phyloP scores from a whole-genome alignment of 2,797 vertebrate species.

The Spheniscus humboldti region DNA sequence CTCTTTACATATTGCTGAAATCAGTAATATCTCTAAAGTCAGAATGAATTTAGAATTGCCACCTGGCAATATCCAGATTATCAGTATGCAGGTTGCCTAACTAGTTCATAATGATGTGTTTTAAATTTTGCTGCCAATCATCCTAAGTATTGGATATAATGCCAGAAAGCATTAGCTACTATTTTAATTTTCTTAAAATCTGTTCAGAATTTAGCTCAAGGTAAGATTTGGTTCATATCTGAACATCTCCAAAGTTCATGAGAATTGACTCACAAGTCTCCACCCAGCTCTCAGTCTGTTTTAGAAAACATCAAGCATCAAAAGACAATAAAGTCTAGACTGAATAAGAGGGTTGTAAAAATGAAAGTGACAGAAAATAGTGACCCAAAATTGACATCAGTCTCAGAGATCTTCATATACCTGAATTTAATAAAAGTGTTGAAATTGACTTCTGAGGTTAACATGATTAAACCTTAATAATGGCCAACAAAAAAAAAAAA shows the following conservation, averaged over 20 bases:
- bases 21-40: neutral
- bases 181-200: neutral
- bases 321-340: neutral
- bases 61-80: neutral
- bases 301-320: neutral
- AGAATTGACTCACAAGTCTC: neutral
- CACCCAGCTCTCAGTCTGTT: neutral
- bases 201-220: neutral
- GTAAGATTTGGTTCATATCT: neutral
- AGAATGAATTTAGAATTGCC: neutral
- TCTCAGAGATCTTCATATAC: neutral
- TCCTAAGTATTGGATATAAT: neutral
- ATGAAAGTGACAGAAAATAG: neutral
- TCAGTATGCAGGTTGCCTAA: neutral
- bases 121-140: neutral
- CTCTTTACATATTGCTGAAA: neutral
- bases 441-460: neutral
- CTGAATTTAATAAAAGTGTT: neutral
- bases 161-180: neutral
- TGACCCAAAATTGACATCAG: neutral
- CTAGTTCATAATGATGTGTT: neutral
- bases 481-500: neutral
- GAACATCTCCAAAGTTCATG: neutral
- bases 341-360: neutral
- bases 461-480: neutral